These are phyloP conservation scores for Noctua janthina DNA, from an alignment of 2,888 invertebrate species.

Conservation along the genomic window DNA sequence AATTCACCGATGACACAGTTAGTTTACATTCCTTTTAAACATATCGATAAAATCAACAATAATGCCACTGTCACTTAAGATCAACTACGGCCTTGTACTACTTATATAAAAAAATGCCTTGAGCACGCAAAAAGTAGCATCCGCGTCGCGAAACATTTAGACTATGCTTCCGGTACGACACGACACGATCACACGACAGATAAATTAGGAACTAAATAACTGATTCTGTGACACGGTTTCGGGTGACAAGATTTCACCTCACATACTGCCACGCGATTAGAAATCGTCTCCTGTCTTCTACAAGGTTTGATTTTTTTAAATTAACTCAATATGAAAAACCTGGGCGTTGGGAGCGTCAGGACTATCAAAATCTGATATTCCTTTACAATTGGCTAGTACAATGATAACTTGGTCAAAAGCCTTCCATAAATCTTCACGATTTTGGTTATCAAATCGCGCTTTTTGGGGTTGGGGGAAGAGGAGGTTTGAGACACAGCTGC, in stretches of 20 bases:
- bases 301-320: background rate
- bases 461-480: background rate
- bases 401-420: background rate
- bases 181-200: background rate
- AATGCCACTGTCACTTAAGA: background rate
- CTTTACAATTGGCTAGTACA: background rate
- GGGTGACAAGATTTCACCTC: conserved; percentile 30
- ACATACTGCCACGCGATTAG: background rate
- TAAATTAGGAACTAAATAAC: conserved; percentile 25
- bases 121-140: conserved; percentile 24
- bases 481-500: background rate
- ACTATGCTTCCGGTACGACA: conserved; percentile 42
- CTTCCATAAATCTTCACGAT: background rate
- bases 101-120: conserved; percentile 19
- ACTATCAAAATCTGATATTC: background rate
- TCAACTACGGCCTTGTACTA: conserved; percentile 9
- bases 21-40: background rate
- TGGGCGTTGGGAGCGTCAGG: background rate
- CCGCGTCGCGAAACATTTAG: conserved; percentile 29
- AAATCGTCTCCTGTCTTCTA: background rate
- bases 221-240: conserved; percentile 36
- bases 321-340: too few species aligned
- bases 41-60: background rate
- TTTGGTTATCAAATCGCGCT: background rate
- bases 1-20: too few species aligned